Evolutionary conservation across 64 coral and sea anemone genomes (phyloP), one percentile per base, ranked within the genome.

Genomic region (Pocillopora verrucosa): DNA sequence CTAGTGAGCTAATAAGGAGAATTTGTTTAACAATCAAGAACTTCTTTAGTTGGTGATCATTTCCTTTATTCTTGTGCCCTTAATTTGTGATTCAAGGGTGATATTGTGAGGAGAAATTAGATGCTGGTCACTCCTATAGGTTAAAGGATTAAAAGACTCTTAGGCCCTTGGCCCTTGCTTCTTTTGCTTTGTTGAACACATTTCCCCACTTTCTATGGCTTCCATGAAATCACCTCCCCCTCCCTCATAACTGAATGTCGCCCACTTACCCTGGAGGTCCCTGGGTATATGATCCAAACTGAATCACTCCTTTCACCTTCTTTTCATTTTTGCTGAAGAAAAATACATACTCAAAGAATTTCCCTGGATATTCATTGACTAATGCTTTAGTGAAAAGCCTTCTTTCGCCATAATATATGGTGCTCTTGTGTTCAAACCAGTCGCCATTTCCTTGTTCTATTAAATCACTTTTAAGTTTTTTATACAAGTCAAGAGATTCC

Each of bases 251-350:
- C 59, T 34, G 68, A 5, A 16, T 61, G n/a, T 14, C 15, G 61
- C 9, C 36, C 9, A 85, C 88, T 78, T 61, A 94, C 93, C 93
- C 96, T n/a, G 76, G 75, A 22, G 92, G 92, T 1, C 96, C 96
- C 34, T 92, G 72, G 11, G 96, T 98, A 34, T 90, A 98, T 2
- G 83, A 70, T 38, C 96, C 96, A 93, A 92, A 98, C 87, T 98
- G 96, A 61, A 92, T 61, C 4, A 95, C 83, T 38, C 87, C 93
- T 88, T 98, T 94, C 19, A 98, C 5, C 41, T 80, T 59, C 63
- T 98, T 61, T 58, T 94, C 87, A 11, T 65, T 92, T 56, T 89
- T 89, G 72, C 89, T 93, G 45, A 87, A 60, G 79, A 95, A 95
- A 37, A 90, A 86, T 64, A 77, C 65, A 86, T 92, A 98, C 77